A percentile compares a stretch with the other conserved stretches of the same genome.
phyloP scores from a whole-genome alignment of 2,113 vertebrate genomes.

The Macquaria ambigua region DNA sequence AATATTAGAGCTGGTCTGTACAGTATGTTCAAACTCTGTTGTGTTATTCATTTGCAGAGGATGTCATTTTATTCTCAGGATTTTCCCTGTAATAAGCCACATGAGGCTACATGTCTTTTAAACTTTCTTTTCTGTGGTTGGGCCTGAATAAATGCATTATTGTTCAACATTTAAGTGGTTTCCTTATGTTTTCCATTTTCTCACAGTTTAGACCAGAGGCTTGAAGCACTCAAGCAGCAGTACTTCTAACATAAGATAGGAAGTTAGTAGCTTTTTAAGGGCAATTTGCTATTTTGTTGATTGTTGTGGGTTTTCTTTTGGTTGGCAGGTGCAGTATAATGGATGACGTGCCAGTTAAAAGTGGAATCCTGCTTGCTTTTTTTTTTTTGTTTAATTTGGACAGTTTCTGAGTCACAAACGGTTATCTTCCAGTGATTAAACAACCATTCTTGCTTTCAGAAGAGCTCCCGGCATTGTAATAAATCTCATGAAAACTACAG shows the following conservation, averaged over 20 bases:
- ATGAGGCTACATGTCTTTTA: slow-evolving; percentile 15
- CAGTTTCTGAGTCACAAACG: neutral
- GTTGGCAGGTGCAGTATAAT: neutral
- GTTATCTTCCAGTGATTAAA: slow-evolving; percentile 7
- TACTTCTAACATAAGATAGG: neutral
- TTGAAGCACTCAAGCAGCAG: neutral
- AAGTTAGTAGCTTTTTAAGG: neutral
- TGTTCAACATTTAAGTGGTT: slow-evolving; percentile 26
- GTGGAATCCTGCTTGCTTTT: neutral
- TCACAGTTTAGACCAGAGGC: neutral
- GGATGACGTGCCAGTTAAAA: neutral
- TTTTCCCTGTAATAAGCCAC: slow-evolving; percentile 14
- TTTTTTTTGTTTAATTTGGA: slow-evolving; percentile 6
- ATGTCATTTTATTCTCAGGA: slow-evolving; percentile 27
- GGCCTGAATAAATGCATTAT: slow-evolving; percentile 28
- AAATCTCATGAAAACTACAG: neutral
- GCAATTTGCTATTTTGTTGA: neutral
- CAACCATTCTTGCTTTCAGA: neutral
- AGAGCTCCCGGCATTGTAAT: neutral
- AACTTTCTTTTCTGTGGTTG: slow-evolving; percentile 21
- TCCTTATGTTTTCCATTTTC: slow-evolving; percentile 14
- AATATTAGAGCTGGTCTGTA: neutral
- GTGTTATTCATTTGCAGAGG: slow-evolving; percentile 12
- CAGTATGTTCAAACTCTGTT: neutral
- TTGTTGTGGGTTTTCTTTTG: neutral